Base-by-base conservation (phyloP, 1,140 invertebrate species). In the Rhagoletis pomonella region DNA sequence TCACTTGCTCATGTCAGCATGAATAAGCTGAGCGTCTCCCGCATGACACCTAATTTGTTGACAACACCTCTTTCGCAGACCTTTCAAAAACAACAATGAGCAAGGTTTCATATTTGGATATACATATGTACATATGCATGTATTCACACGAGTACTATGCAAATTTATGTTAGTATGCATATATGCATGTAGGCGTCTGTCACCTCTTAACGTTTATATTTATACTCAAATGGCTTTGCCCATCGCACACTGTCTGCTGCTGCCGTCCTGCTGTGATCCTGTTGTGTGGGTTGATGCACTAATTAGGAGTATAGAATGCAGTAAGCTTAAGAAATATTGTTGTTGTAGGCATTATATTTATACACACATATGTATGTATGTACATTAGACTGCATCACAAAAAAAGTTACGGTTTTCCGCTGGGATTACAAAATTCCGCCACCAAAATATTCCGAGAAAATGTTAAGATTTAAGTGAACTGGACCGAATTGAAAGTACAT, bases 301-400 rank as follows among this genome's bases (percentile, higher is more conserved):
- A 81, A 81, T 81, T 81, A 81, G 73, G 73, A 81, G 73, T 55
- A 29, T 81, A 55, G 47, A 81, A 81, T 81, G 47, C 44, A 81
- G n/a, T 19, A 58, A 55, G 47, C n/a, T 55, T 50, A 55, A 55
- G 47, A 55, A 81, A 29, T 29, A 29, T 81, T 55, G 42, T 81
- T 81, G 44, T 81, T 81, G 47, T 55, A 81, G 19, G 1, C n/a
- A 81, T 12, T 55, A 55, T 58, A 81, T 19, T 50, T 55, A 81
- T 19, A 81, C 19, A 5, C 3, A 19, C 19, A 10, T 55, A 14
- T 19, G 2, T 10, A 19, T 81, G 5, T 55, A 47, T 81, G n/a
- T 29, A 29, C 29, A 29, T 29, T 29, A 29, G 29, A 29, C 29
- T 29, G 29, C 29, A 29, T 29, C 29, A 29, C 29, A 29, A 29